Evolutionary conservation across 2,797 vertebrate species (phyloP).

Genomic region (Tenualosa thibaudeaui): DNA sequence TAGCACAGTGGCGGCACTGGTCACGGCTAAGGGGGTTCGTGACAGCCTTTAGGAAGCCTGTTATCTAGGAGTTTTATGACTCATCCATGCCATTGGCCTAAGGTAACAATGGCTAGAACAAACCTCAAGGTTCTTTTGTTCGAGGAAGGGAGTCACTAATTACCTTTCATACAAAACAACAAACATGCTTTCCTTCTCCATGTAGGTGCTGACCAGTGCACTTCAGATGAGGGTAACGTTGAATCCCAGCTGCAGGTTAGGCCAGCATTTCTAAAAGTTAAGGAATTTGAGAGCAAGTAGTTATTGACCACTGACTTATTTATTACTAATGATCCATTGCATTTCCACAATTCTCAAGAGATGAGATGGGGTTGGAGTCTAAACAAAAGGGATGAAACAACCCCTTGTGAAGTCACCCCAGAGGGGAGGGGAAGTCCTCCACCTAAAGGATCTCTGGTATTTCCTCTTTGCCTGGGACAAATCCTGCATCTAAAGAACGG

Average conservation of each 20-base stretch:
- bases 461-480: conserved; percentile 8
- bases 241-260: neutral
- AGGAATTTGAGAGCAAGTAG: neutral
- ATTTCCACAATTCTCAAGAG: neutral
- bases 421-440: conserved; percentile 9
- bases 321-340: no score
- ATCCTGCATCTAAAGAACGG: neutral
- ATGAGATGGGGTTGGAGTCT: neutral
- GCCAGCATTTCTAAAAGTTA: neutral
- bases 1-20: neutral
- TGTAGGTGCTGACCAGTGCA: neutral
- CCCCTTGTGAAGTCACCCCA: neutral
- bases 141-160: neutral
- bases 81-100: neutral
- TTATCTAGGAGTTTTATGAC: conserved; percentile 6
- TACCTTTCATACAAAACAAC: neutral
- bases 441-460: conserved; percentile 17
- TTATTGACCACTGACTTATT: no score
- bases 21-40: neutral
- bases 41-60: neutral
- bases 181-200: neutral
- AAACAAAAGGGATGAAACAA: neutral
- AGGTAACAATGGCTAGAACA: neutral
- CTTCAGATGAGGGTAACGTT: neutral
- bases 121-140: neutral